Base-by-base conservation (phyloP, 2,888 invertebrate genomes). In the Tenthredo mesomela region DNA sequence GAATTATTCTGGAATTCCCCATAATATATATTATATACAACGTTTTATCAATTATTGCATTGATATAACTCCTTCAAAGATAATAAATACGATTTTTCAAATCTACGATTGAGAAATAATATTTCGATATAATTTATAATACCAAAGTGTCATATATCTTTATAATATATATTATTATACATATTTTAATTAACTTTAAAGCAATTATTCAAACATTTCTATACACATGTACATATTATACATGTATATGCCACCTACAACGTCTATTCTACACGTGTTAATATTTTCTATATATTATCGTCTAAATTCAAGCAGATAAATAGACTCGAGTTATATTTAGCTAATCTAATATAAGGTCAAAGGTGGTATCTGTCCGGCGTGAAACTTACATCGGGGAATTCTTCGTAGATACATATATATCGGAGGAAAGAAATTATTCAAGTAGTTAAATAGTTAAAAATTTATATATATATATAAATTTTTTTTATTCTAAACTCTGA, bases 271-370 rank as follows among this genome's bases (percentile, higher is more conserved):
- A 47, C 47, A 47, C 47, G 47, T 47, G 12, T 12, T 47, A 15
- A 12, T 47, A 47, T 47, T 47, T 47, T 15, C 47, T 47, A 47
- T 47, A 47, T 47, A 47, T 12, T 12, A 12, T 47, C 29, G 12
- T 67, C 67, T 67, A 29, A 67, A 25, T 67, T 33, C 12, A 25
- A 67, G 12, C 1, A 67, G 67, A 67, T 29, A 33, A 67, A 29
- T 29, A 67, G 33, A 25, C 29, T 25, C 29, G 67, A 33, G 67
- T 67, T 67, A 67, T 67, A 67, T 25, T 67, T 67, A 67, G 67
- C 25, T 67, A 67, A 47, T 47, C 47, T n/a, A n/a, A 12, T 12
- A 43, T 47, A 47, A 67, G 67, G 67, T 67, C 67, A 67, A 25
- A 67, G 67, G 67, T 67, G 67, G 67, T 15, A 2, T 67, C 10